Evolutionary conservation across 1,140 invertebrate genomes (phyloP).

Genomic region (Atta cephalotes): DNA sequence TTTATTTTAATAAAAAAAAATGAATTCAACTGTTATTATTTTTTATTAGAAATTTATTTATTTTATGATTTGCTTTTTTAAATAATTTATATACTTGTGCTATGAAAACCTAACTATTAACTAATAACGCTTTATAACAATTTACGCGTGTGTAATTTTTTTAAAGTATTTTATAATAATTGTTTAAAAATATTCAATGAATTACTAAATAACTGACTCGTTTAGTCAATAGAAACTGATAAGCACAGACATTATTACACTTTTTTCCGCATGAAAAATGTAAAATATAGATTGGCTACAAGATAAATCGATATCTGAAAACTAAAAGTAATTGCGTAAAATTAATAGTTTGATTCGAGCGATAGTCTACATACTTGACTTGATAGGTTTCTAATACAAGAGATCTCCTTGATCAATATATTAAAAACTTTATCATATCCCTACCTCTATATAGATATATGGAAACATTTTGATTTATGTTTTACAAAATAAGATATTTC

Average conservation of each 20-base stretch:
- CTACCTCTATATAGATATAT: neutral
- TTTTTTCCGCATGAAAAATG: neutral
- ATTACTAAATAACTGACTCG: constrained; percentile 10
- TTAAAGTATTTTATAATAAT: constrained; percentile 7
- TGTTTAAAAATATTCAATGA: neutral
- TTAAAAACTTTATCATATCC: neutral
- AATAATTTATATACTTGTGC: neutral
- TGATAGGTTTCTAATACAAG: neutral
- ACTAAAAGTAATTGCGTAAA: constrained; percentile 13
- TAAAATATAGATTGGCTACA: neutral
- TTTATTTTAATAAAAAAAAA: neutral
- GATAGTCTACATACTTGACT: neutral
- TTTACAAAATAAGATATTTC: neutral
- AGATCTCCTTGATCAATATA: neutral
- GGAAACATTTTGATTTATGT: neutral
- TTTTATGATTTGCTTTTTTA: neutral
- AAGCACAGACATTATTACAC: neutral
- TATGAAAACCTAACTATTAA: neutral
- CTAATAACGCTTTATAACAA: neutral
- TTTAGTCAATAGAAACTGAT: constrained; percentile 3
- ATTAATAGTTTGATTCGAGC: constrained; percentile 24
- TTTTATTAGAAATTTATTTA: neutral
- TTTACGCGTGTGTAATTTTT: neutral
- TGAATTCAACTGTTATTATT: neutral
- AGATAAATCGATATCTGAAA: constrained; percentile 6